These are phyloP conservation scores for Temnothorax unifasciatus DNA, from an alignment of 2,888 invertebrate genomes.

Conservation along the genomic window DNA sequence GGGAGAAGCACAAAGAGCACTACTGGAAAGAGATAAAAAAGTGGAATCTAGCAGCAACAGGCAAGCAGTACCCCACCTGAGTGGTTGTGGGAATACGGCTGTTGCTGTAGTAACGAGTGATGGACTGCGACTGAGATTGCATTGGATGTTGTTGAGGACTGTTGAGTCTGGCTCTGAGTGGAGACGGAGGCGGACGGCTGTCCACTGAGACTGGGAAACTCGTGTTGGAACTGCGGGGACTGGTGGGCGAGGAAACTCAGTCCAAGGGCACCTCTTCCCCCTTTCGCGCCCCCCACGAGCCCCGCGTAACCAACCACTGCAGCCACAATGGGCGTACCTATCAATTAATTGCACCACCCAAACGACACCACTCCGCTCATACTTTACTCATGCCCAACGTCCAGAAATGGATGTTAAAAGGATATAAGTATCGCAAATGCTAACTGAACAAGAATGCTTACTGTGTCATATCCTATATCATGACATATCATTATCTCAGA, in stretches of 20 bases:
- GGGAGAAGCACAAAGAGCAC: constrained; percentile 61
- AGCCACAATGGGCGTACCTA: constrained; percentile 81
- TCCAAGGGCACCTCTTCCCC: constrained; percentile 85
- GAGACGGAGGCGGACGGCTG: constrained; percentile 81
- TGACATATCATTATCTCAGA: not conserved
- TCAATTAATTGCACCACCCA: constrained; percentile 78
- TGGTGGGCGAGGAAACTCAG: constrained; percentile 89
- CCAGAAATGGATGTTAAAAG: constrained; percentile 59
- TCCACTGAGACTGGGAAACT: constrained; percentile 94
- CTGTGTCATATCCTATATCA: constrained; percentile 1
- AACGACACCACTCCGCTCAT: constrained; percentile 66
- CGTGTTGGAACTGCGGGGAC: constrained; percentile 97
- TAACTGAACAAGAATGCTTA: not conserved
- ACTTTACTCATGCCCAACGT: constrained; percentile 53
- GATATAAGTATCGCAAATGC: not conserved
- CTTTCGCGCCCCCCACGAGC: constrained; percentile 89
- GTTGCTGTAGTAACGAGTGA: constrained; percentile 85
- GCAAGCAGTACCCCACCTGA: constrained; percentile 81
- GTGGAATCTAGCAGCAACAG: constrained; percentile 58
- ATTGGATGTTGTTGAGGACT: constrained; percentile 80
- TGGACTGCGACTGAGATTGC: constrained; percentile 80
- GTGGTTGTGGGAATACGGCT: constrained; percentile 85
- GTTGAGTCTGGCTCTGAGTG: constrained; percentile 81
- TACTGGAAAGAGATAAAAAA: constrained; percentile 52
- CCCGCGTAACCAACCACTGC: constrained; percentile 87